Evolutionary conservation across 2,888 invertebrate species (phyloP).

Genomic region (Clitarchus hookeri): DNA sequence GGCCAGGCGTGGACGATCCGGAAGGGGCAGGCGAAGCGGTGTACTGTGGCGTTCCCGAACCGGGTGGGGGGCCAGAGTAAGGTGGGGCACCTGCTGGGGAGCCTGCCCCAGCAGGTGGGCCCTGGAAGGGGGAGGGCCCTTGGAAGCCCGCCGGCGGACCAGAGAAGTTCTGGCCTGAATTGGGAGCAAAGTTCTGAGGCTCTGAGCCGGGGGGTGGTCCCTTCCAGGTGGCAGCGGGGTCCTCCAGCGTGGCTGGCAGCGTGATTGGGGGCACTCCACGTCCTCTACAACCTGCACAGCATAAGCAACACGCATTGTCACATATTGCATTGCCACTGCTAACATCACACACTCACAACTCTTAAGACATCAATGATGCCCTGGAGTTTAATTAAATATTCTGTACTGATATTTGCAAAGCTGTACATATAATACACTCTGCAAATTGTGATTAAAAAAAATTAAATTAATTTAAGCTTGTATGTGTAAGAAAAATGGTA

Average conservation of each 20-base stretch:
- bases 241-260: conserved; percentile 75
- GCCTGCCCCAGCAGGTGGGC: conserved; percentile 73
- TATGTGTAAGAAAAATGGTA: too few relatives aligned
- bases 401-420: too few relatives aligned
- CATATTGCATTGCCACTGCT: neutral
- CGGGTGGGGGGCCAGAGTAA: conserved; percentile 70
- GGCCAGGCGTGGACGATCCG: conserved; percentile 81
- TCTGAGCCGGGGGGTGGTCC: conserved; percentile 68
- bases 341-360: too few relatives aligned
- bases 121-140: conserved; percentile 64
- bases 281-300: conserved; percentile 76
- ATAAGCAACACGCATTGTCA: conserved; percentile 31
- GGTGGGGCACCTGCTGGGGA: conserved; percentile 75
- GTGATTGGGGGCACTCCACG: conserved; percentile 69
- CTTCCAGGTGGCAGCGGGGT: conserved; percentile 79
- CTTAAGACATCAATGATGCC: too few relatives aligned
- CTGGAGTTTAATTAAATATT: too few relatives aligned
- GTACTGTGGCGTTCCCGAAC: conserved; percentile 79
- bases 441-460: too few relatives aligned
- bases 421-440: too few relatives aligned
- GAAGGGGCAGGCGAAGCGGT: conserved; percentile 85
- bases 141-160: conserved; percentile 61
- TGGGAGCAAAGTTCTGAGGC: conserved; percentile 66
- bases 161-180: conserved; percentile 64
- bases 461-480: too few relatives aligned